These are phyloP conservation scores for Labroides dimidiatus DNA, from an alignment of 2,797 vertebrate species.

Conservation along the genomic window DNA sequence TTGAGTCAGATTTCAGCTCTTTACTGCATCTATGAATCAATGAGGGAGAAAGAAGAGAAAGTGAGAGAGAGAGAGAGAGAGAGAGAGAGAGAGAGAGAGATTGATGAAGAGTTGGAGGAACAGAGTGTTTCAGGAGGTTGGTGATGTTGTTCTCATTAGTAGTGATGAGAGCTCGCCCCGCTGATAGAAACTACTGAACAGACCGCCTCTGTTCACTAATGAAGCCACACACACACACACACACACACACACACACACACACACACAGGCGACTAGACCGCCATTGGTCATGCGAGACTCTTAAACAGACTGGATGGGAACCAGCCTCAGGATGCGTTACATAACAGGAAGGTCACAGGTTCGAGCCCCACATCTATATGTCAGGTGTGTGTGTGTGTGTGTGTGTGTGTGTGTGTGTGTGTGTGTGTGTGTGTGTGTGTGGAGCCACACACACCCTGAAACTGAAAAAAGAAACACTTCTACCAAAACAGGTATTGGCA, in stretches of 20 bases:
- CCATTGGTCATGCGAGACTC: constrained; percentile 88
- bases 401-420: background rate
- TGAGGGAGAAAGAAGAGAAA: too few relatives aligned
- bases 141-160: constrained; percentile 74
- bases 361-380: constrained; percentile 42
- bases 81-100: background rate
- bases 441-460: too few relatives aligned
- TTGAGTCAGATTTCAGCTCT: too few relatives aligned
- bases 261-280: constrained; percentile 72
- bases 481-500: too few relatives aligned
- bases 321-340: constrained; percentile 72
- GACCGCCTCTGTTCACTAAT: constrained; percentile 82
- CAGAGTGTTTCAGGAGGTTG: constrained; percentile 44
- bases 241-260: constrained; percentile 47
- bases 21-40: too few relatives aligned
- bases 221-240: constrained; percentile 63
- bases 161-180: constrained; percentile 66
- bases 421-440: background rate
- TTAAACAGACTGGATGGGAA: constrained; percentile 81
- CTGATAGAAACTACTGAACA: constrained; percentile 72
- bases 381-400: background rate
- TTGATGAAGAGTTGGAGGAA: background rate
- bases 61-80: background rate
- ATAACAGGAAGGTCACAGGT: constrained; percentile 68
- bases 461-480: too few relatives aligned